A percentile compares a stretch with the other conserved stretches of the same genome.
Conservation (phyloP, 2,888 invertebrate species). For the Patella ulyssiponensis region DNA sequence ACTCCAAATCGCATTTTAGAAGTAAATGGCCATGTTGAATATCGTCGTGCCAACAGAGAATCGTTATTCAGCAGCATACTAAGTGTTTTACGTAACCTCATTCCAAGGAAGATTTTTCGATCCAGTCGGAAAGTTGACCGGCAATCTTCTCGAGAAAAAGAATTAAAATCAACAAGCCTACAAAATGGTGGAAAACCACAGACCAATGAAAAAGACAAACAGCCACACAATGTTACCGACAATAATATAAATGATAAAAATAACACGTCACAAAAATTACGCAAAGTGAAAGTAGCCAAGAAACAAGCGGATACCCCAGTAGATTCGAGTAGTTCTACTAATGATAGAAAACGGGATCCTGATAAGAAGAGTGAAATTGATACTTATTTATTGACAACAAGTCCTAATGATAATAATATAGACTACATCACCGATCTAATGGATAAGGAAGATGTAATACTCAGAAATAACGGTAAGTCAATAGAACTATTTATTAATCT, state of each 20-base stretch:
- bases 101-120: slow-evolving; percentile 42
- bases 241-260: not conserved
- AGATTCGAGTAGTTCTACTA: too few relatives aligned
- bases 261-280: not conserved
- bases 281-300: not conserved
- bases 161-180: slow-evolving; percentile 17
- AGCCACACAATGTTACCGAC: slow-evolving; percentile 11
- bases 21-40: slow-evolving; percentile 51
- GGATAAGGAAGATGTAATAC: slow-evolving; percentile 4
- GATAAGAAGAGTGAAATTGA: not conserved
- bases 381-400: too few relatives aligned
- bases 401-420: not conserved
- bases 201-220: slow-evolving; percentile 33
- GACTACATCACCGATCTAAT: not conserved
- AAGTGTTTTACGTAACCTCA: slow-evolving; percentile 43
- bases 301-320: not conserved
- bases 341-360: not conserved
- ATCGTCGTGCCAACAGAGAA: slow-evolving; percentile 36
- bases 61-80: slow-evolving; percentile 42
- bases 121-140: slow-evolving; percentile 36
- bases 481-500: not conserved
- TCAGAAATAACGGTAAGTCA: not conserved
- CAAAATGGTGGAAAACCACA: slow-evolving; percentile 19
- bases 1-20: slow-evolving; percentile 40
- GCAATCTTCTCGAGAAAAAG: slow-evolving; percentile 38